Evolutionary conservation across 2,888 invertebrate genomes (phyloP).

Genomic region (Sphecodes monilicornis): DNA sequence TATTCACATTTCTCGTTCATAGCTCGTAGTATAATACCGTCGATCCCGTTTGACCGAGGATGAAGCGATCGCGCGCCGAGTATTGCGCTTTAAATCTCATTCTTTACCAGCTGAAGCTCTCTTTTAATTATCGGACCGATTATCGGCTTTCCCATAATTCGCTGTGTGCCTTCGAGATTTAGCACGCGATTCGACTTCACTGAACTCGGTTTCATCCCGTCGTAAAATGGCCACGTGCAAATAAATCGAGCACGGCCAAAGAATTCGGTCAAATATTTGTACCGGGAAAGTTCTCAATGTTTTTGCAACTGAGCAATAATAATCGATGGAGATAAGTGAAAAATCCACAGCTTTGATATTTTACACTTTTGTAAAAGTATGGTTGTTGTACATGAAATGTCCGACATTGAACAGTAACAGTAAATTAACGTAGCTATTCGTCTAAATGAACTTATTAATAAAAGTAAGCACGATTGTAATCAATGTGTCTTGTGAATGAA

Average conservation of each 20-base stretch:
- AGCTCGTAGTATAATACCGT: background rate
- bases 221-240: background rate
- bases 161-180: slow-evolving; percentile 7
- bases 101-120: slow-evolving; percentile 2
- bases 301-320: background rate
- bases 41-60: background rate
- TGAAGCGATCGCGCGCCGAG: background rate
- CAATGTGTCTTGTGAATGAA: too few species aligned
- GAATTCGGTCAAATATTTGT: slow-evolving; percentile 19
- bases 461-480: too few species aligned
- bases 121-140: slow-evolving; percentile 36
- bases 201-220: slow-evolving; percentile 5
- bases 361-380: background rate
- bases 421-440: too few species aligned
- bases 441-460: too few species aligned
- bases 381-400: too few species aligned
- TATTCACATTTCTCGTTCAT: background rate
- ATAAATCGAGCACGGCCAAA: background rate
- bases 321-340: background rate
- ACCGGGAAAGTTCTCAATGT: background rate
- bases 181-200: slow-evolving; percentile 10
- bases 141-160: slow-evolving; percentile 25
- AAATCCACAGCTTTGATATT: background rate
- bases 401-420: too few species aligned
- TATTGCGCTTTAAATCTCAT: slow-evolving; percentile 16